Evolutionary conservation across 2,888 invertebrate species (phyloP), one percentile per base, ranked within the genome.

Genomic region (Strigamia transsilvanica): DNA sequence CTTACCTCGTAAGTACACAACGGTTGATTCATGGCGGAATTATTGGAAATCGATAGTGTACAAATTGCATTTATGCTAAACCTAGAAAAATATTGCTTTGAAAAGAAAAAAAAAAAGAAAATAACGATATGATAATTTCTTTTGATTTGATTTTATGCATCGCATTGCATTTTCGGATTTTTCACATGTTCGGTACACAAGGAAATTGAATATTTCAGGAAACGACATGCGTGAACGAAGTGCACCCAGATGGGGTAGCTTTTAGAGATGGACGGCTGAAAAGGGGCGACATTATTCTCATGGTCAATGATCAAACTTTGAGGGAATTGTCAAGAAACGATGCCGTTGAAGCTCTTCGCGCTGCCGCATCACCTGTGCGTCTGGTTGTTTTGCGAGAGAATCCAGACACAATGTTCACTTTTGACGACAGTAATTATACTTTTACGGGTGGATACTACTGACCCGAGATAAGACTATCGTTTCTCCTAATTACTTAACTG

Each of bases 351-450:
- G 83, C 84, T 13, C 83, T 86, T 38, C 84, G 84, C 79, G 85
- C 85, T 82, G 84, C 85, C 13, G 79, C 85, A 10, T 85, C 85
- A 10, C 86, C 86, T 38, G 84, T 86, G 27, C 84, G 85, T 12
- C 84, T 86, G 46, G 83, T 85, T 56, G 84, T 86, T 34, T 83
- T 86, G 46, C 80, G 86, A 73, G 86, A 86, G 83, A 86, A 86
- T 78, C 86, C 86, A 0, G 85, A 85, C 79, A 83, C 84, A 9
- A 83, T 86, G 82, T 86, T 86, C 84, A 86, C 86, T 78, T 84
- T 84, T 80, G 83, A 84, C 82, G 85, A 86, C 83, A 84, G 86
- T 86, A 84, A 84, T 84, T 84, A 81, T 38, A 23, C 0, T 77
- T 77, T 77, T 77, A 18, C 15, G 77, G n/a, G 4, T 77, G 15